Conservation (phyloP, 1,140 invertebrate genomes). For the Apis cerana region DNA sequence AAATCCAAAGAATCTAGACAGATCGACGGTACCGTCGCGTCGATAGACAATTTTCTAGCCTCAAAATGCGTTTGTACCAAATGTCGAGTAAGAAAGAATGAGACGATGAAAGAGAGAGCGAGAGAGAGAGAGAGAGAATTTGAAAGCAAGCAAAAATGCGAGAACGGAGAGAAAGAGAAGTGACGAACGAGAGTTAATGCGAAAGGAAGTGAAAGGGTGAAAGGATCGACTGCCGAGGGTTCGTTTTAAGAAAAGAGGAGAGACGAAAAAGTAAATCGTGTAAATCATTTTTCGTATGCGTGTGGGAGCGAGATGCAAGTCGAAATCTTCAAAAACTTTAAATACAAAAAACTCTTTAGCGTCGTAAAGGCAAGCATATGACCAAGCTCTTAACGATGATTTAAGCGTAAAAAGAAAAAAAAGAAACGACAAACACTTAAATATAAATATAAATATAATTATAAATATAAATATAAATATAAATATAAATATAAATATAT, state of each 20-base stretch:
- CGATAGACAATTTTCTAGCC: conserved; percentile 45
- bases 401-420: conserved; percentile 13
- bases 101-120: neutral
- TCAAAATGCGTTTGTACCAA: conserved; percentile 21
- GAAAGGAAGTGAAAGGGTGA: neutral
- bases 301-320: conserved; percentile 2
- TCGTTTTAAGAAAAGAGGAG: neutral
- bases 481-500: conserved; percentile 34
- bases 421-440: neutral
- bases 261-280: neutral
- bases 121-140: neutral
- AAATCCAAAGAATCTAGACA: conserved; percentile 66
- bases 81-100: neutral
- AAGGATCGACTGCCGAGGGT: neutral
- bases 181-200: neutral
- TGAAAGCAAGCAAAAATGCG: neutral
- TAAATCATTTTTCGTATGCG: neutral
- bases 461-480: conserved; percentile 15
- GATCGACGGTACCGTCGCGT: conserved; percentile 46
- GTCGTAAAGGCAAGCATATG: conserved; percentile 64
- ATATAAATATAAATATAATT: conserved; percentile 4
- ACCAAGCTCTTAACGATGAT: conserved; percentile 65
- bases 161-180: neutral
- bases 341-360: conserved; percentile 41
- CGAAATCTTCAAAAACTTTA: conserved; percentile 25